These are phyloP conservation scores for Tribolium freemani DNA, from an alignment of 2,888 invertebrate species.

Conservation along the genomic window DNA sequence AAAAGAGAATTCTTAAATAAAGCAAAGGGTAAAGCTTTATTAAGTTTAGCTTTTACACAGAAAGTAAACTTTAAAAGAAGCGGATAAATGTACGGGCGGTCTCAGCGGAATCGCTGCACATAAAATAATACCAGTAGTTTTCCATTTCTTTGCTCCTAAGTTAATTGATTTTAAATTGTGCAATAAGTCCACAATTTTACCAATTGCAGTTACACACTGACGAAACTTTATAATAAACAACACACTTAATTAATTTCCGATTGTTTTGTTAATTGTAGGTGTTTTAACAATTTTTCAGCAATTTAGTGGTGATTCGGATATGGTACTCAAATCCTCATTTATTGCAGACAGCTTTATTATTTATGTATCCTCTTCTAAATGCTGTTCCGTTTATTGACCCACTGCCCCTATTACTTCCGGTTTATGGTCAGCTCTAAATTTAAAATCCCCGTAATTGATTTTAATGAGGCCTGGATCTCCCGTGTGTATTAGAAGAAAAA, in stretches of 20 bases:
- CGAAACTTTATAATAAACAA: too few species aligned
- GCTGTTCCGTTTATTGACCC: background rate
- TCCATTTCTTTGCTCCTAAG: background rate
- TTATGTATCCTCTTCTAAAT: background rate
- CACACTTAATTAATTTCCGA: too few species aligned
- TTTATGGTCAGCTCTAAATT: background rate
- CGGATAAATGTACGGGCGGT: background rate
- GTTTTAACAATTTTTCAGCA: too few species aligned
- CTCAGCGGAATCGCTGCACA: background rate
- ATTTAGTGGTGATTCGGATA: too few species aligned
- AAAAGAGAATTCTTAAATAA: constrained; percentile 31
- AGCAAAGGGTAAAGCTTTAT: constrained; percentile 15
- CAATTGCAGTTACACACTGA: too few species aligned
- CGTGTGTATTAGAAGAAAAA: background rate
- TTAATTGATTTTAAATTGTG: background rate
- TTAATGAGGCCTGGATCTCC: background rate
- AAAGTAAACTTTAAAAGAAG: background rate
- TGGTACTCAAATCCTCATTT: too few species aligned
- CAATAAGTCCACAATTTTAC: background rate
- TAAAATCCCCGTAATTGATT: background rate
- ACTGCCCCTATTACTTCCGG: background rate
- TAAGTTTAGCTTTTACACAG: constrained; percentile 15
- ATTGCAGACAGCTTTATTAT: background rate
- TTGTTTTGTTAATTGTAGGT: too few species aligned
- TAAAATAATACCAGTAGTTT: background rate